Percentiles rank a stretch among this genome's conserved stretches.
Evolutionary conservation across 2,888 invertebrate genomes (phyloP).

Genomic region (Cloeon dipterum): DNA sequence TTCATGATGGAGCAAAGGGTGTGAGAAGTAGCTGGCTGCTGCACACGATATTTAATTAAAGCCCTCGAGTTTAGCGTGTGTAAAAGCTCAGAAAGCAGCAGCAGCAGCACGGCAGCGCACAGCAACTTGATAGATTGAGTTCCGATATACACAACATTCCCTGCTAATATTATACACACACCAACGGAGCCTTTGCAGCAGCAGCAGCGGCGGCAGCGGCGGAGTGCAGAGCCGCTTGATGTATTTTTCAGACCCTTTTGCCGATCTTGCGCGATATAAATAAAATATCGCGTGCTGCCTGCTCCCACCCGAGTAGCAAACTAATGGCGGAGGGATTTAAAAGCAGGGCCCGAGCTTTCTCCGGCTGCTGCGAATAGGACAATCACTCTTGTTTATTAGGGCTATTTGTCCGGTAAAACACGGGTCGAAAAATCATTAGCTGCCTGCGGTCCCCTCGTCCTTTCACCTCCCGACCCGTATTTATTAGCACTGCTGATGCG

Average conservation of each 20-base stretch:
- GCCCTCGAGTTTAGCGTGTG: conserved; percentile 1
- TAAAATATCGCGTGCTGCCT: too few species aligned
- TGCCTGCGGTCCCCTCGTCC: too few species aligned
- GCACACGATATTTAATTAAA: conserved; percentile 6
- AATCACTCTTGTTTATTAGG: not conserved
- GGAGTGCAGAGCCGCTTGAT: too few species aligned
- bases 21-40: conserved; percentile 4
- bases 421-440: not conserved
- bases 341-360: too few species aligned
- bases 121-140: conserved; percentile 6
- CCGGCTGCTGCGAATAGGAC: too few species aligned
- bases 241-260: too few species aligned
- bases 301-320: too few species aligned
- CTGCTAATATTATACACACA: conserved; percentile 1
- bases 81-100: not conserved
- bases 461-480: too few species aligned
- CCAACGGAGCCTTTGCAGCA: too few species aligned
- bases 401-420: not conserved
- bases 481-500: too few species aligned
- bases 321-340: not conserved
- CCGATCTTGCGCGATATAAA: too few species aligned
- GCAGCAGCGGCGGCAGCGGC: not conserved
- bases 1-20: not conserved
- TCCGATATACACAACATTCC: conserved; percentile 5
- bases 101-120: too few species aligned